phyloP scores from a whole-genome alignment of 2,113 vertebrate genomes.

The Myxocyprinus asiaticus region DNA sequence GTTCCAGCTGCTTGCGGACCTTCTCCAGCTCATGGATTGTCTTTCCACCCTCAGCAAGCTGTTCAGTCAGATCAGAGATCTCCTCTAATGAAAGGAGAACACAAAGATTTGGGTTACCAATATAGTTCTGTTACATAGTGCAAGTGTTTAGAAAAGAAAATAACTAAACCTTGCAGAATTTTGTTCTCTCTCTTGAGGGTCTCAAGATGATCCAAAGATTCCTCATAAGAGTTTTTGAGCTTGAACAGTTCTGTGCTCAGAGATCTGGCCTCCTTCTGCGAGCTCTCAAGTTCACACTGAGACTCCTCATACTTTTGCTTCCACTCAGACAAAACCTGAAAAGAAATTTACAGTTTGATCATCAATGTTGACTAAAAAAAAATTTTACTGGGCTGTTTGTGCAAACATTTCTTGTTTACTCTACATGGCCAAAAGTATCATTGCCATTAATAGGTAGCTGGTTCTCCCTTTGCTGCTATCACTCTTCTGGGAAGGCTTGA shows the following conservation, averaged over 20 bases:
- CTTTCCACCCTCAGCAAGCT: constrained; percentile 82
- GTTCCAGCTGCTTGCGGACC: constrained; percentile 83
- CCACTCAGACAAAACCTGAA: constrained; percentile 84
- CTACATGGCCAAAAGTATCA: too few relatives aligned
- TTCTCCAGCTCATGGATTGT: constrained; percentile 87
- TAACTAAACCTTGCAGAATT: constrained; percentile 74
- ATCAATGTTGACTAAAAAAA: too few relatives aligned
- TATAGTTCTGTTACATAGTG: background rate
- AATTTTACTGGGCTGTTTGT: too few relatives aligned
- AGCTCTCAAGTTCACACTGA: constrained; percentile 87
- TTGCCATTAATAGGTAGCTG: too few relatives aligned
- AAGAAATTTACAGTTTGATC: background rate
- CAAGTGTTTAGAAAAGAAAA: background rate
- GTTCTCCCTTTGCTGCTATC: too few relatives aligned
- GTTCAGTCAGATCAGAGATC: constrained; percentile 88
- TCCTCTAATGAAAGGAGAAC: constrained; percentile 78
- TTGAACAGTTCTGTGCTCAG: constrained; percentile 93
- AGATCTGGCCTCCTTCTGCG: constrained; percentile 87
- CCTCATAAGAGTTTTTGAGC: constrained; percentile 90
- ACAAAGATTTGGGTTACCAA: background rate
- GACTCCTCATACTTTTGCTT: constrained; percentile 93
- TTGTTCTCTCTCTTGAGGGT: constrained; percentile 80
- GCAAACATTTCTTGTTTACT: too few relatives aligned
- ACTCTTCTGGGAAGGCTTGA: too few relatives aligned
- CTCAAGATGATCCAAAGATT: constrained; percentile 84